phyloP scores from a whole-genome alignment of 2,113 vertebrate species.

The Machaerirhynchus nigripectus region DNA sequence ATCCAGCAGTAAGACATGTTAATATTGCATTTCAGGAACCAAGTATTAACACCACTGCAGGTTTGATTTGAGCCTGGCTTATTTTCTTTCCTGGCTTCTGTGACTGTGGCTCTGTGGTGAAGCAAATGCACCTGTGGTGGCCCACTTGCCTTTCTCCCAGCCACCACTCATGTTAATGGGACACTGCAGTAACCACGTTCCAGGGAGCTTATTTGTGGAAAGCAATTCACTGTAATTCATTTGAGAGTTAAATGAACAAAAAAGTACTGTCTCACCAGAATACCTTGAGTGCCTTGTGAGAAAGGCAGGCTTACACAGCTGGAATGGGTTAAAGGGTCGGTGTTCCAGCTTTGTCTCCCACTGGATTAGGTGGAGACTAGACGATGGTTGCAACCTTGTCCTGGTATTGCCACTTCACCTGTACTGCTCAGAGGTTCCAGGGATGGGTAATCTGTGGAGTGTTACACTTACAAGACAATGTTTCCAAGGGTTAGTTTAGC shows the following conservation, averaged over 20 bases:
- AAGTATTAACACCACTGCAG: not conserved
- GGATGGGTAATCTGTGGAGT: not conserved
- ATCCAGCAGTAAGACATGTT: not conserved
- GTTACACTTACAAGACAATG: not conserved
- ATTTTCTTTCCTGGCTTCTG: not conserved
- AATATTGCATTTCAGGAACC: not conserved
- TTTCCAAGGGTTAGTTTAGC: not conserved
- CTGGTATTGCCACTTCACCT: not conserved
- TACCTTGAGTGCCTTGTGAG: accelerated
- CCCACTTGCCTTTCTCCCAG: not conserved
- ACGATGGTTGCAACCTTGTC: not conserved
- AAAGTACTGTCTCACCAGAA: not conserved
- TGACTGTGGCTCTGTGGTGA: not conserved
- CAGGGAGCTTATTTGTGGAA: not conserved
- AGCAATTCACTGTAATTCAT: not conserved
- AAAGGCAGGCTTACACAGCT: not conserved
- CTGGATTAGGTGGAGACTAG: not conserved
- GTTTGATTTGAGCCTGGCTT: not conserved
- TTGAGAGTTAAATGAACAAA: not conserved
- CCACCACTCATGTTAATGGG: not conserved
- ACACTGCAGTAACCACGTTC: not conserved
- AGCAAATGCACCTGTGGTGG: not conserved
- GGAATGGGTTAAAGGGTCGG: not conserved
- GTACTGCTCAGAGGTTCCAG: not conserved
- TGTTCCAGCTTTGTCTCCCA: not conserved